phyloP scores from a whole-genome alignment of 2,113 vertebrate genomes.

The Varanus salvator region DNA sequence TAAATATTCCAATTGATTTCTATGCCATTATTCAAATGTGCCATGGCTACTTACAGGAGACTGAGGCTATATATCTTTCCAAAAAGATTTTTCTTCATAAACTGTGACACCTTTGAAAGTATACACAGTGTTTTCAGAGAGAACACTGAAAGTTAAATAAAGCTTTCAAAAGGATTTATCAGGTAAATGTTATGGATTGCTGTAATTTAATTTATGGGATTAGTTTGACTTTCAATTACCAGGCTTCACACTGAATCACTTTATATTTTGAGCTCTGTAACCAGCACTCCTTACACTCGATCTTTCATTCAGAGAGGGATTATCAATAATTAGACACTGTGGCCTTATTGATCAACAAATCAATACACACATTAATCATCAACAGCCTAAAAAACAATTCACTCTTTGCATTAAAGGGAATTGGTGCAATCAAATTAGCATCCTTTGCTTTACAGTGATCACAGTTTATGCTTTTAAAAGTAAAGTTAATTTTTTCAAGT shows the following conservation, averaged over 20 bases:
- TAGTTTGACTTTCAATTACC: constrained; percentile 87
- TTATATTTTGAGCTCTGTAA: constrained; percentile 80
- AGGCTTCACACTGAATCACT: constrained; percentile 82
- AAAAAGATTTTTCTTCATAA: constrained; percentile 51
- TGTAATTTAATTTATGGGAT: constrained; percentile 85
- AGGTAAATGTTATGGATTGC: constrained; percentile 84
- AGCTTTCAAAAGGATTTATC: constrained; percentile 78
- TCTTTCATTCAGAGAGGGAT: constrained; percentile 85
- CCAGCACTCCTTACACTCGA: constrained; percentile 78
- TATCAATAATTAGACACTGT: constrained; percentile 87
- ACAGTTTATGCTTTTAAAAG: constrained; percentile 37
- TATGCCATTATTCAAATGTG: constrained; percentile 7
- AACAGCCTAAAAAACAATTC: constrained; percentile 79
- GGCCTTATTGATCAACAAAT: constrained; percentile 83
- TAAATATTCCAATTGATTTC: constrained; percentile 40
- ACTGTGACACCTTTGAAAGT: constrained; percentile 23
- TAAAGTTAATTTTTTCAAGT: neutral
- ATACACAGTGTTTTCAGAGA: constrained; percentile 26
- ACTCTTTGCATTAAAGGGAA: constrained; percentile 78
- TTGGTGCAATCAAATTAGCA: constrained; percentile 70
- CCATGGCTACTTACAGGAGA: constrained; percentile 13
- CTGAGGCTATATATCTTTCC: constrained; percentile 32
- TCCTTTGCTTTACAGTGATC: constrained; percentile 51
- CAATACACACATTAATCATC: constrained; percentile 84
- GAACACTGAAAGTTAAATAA: constrained; percentile 78